These are phyloP conservation scores for Myotis pilosus DNA, from an alignment of 2,797 vertebrate species.

Conservation along the genomic window DNA sequence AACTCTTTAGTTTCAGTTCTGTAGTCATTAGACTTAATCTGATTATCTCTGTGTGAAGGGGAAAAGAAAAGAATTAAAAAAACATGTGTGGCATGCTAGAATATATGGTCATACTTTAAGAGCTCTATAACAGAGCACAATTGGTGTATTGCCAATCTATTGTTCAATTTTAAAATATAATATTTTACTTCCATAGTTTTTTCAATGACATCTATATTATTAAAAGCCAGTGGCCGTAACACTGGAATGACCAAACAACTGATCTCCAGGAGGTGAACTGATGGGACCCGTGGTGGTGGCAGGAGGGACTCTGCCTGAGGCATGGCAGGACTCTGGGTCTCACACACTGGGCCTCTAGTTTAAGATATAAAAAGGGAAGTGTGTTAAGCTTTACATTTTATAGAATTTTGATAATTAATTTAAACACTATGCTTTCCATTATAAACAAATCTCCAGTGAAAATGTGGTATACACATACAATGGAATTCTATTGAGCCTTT, in stretches of 20 bases:
- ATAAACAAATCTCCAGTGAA: background rate
- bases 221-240: too few relatives aligned
- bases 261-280: too few relatives aligned
- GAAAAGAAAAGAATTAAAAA: background rate
- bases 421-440: background rate
- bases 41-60: background rate
- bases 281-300: too few relatives aligned
- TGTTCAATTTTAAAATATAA: background rate
- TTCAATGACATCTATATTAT: background rate
- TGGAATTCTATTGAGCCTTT: background rate
- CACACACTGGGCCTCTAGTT: background rate
- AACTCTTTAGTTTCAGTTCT: background rate
- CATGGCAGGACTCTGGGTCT: too few relatives aligned
- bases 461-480: background rate
- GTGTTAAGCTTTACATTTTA: background rate
- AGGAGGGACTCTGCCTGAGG: too few relatives aligned
- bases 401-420: background rate
- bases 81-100: background rate
- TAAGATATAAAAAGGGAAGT: background rate
- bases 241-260: too few relatives aligned
- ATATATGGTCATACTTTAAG: background rate
- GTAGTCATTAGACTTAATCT: background rate
- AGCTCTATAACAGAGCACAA: background rate
- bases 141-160: background rate
- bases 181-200: background rate